Evolutionary conservation across 2,888 invertebrate species (phyloP).

Genomic region (Morinoia aosen): DNA sequence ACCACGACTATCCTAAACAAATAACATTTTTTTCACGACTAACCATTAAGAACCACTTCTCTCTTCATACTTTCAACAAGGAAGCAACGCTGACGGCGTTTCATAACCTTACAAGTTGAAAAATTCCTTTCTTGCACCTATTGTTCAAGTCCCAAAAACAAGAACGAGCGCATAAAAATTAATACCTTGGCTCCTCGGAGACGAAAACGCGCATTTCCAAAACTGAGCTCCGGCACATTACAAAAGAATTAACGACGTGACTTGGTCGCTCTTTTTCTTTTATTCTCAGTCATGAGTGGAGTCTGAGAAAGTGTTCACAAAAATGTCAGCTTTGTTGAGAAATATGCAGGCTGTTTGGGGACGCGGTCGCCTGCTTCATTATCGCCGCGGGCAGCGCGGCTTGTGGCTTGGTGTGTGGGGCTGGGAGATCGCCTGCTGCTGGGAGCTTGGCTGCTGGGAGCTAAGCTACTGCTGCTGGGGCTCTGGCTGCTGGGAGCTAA

Average conservation of each 20-base stretch:
- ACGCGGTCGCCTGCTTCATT: background rate
- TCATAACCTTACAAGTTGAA: background rate
- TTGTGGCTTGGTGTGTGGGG: background rate
- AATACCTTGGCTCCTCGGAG: background rate
- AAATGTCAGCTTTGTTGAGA: constrained; percentile 43
- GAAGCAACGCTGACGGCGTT: background rate
- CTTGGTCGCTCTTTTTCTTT: background rate
- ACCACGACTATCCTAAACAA: no score
- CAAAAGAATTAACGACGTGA: constrained; percentile 33
- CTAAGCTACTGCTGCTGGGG: background rate
- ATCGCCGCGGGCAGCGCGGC: background rate
- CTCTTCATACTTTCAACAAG: background rate
- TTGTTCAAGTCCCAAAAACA: background rate
- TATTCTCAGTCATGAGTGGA: background rate
- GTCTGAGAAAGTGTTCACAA: constrained; percentile 14
- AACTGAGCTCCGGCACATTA: background rate
- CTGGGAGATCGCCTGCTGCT: background rate
- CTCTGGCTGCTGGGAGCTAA: background rate
- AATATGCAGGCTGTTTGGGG: background rate
- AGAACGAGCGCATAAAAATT: background rate
- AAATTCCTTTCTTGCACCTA: background rate
- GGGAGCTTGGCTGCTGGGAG: background rate
- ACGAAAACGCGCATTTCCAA: background rate
- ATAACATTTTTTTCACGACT: no score
- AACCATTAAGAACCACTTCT: background rate